Conservation (phyloP, 2,797 vertebrate genomes). For the Peromyscus aztecus region DNA sequence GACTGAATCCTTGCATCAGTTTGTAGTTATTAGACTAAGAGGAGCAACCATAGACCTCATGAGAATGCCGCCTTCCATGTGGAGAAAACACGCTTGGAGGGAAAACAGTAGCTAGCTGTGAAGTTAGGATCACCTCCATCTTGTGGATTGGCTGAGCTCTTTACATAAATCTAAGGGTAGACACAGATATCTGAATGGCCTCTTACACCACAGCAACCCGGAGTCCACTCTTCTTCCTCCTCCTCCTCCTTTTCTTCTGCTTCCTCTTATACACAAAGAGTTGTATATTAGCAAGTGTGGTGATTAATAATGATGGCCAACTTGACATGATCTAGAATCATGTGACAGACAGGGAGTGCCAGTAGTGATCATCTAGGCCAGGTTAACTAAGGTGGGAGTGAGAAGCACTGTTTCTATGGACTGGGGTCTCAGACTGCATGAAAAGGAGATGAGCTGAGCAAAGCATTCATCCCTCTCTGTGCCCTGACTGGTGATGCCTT, state of each 20-base stretch:
- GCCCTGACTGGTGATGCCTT: background rate
- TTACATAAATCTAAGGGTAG: background rate
- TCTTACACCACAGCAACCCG: background rate
- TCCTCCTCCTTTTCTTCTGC: too few relatives aligned
- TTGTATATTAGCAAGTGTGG: background rate
- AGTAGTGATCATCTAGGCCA: background rate
- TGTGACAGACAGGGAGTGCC: background rate
- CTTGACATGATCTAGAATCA: background rate
- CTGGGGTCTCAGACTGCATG: background rate
- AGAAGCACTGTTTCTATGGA: background rate
- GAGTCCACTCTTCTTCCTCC: too few relatives aligned
- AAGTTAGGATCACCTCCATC: background rate
- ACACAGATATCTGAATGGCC: background rate
- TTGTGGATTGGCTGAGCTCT: too few relatives aligned
- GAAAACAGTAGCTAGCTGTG: too few relatives aligned
- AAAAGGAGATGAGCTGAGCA: background rate
- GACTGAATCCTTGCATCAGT: background rate
- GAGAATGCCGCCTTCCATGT: background rate
- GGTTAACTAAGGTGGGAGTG: too few relatives aligned
- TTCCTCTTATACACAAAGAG: too few relatives aligned
- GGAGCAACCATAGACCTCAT: background rate
- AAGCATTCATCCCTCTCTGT: fast-evolving
- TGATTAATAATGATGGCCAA: background rate
- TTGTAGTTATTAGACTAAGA: background rate
- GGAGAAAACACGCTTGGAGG: background rate